Evolutionary conservation across 2,797 vertebrate genomes (phyloP), one percentile per base, ranked within the genome.

Genomic region (Oryzias sinensis): DNA sequence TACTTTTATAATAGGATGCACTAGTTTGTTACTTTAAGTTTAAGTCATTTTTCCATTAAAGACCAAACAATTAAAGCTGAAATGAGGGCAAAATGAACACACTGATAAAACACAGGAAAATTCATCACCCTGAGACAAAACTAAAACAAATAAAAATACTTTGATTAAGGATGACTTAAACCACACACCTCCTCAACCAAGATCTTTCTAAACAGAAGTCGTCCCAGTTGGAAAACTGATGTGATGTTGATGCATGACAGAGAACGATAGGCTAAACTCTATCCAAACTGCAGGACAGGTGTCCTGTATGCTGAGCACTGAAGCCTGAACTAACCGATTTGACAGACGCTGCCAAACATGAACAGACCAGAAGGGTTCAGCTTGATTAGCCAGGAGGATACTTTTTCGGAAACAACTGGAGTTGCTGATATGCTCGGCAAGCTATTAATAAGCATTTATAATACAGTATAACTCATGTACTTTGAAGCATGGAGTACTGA

Each of bases 241-340:
- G 33, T 37, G 33, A 37, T 11, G 33, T 9, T 37, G 33, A 37
- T 37, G 33, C 33, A 49, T 53, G 70, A 62, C 47, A 47, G 53
- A 14, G 5, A 53, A 22, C 14, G 37, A 53, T 24, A 4, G 6
- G 24, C 13, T 22, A n/a, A 53, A 53, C 14, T 15, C 20, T 5
- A 16, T 16, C 18, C 33, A 44, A 44, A 42, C 24, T 20, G 43
- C 33, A 62, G 65, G 54, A 72, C 63, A 74, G 64, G 61, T 59
- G 25, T 62, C 62, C 18, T 59, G 29, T 53, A 37, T 49, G 59
- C 43, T 40, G 43, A 52, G 64, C 18, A 58, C 18, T 50, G 61
- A 72, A 74, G 62, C 57, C 66, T 51, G 57, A 83, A 70, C 59
- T 44, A 76, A 80, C 60, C 62, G 57, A 70, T 77, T 62, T 72